phyloP scores from a whole-genome alignment of 2,113 vertebrate species.

The Benitochromis conjunctus region DNA sequence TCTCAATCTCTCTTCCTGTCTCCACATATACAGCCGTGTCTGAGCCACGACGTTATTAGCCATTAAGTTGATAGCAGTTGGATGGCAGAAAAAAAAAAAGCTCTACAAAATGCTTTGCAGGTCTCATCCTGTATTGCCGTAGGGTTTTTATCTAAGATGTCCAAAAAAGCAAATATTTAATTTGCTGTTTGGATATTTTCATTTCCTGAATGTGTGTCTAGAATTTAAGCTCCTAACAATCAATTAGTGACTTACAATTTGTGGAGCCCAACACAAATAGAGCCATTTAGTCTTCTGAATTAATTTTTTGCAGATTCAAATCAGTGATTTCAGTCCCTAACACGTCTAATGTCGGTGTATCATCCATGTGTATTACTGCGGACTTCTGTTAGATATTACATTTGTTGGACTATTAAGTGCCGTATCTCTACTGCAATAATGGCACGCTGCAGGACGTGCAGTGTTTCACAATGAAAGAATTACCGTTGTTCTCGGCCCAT shows the following conservation, averaged over 20 bases:
- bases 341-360: neutral
- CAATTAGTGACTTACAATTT: neutral
- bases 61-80: neutral
- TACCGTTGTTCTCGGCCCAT: neutral
- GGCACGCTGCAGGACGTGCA: neutral
- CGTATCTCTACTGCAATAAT: neutral
- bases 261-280: neutral
- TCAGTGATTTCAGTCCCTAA: neutral
- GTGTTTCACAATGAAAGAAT: neutral
- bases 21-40: neutral
- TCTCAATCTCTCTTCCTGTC: neutral
- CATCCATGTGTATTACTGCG: neutral
- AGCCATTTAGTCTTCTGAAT: neutral
- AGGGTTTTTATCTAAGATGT: neutral
- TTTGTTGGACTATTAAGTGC: neutral
- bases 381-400: neutral
- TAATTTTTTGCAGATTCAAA: neutral
- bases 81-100: neutral
- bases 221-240: neutral
- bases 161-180: neutral
- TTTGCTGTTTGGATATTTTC: neutral
- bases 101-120: neutral
- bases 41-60: neutral
- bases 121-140: neutral
- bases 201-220: neutral